Evolutionary conservation across 2,888 invertebrate species (phyloP).

Genomic region (Periphyllus acericola): DNA sequence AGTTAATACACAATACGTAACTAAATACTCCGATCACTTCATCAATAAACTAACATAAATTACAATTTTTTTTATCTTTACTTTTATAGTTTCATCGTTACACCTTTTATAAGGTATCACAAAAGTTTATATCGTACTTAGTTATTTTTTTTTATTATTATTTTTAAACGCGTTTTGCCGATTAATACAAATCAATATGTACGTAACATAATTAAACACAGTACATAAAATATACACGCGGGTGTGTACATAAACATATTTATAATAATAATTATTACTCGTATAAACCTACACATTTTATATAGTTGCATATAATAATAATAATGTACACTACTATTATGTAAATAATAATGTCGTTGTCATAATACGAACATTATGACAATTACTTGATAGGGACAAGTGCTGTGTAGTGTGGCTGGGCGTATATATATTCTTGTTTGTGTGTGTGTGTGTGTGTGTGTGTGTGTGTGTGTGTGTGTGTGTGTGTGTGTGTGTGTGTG

Average conservation of each 20-base stretch:
- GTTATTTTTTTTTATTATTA: background rate
- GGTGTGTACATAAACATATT: background rate
- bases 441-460: background rate
- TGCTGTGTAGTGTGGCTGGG: background rate
- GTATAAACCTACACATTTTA: slow-evolving; percentile 29
- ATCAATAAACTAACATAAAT: slow-evolving; percentile 25
- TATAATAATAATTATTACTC: slow-evolving; percentile 21
- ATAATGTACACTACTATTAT: background rate
- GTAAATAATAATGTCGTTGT: background rate
- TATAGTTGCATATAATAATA: slow-evolving; percentile 14
- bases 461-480: background rate
- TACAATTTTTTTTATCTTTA: slow-evolving; percentile 10
- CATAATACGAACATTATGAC: background rate
- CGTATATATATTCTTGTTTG: background rate
- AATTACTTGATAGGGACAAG: background rate
- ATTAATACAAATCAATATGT: slow-evolving; percentile 17
- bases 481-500: background rate
- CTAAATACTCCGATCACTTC: slow-evolving; percentile 35
- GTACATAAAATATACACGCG: background rate
- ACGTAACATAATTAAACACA: slow-evolving; percentile 3
- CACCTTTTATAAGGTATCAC: background rate
- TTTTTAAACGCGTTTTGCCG: slow-evolving; percentile 2
- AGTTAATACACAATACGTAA: slow-evolving; percentile 37
- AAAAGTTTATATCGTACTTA: background rate
- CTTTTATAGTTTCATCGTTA: slow-evolving; percentile 5